A percentile compares a stretch with the other conserved stretches of the same genome.
Evolutionary conservation across 2,888 invertebrate species (phyloP).

Genomic region (Bellardia bayeri): DNA sequence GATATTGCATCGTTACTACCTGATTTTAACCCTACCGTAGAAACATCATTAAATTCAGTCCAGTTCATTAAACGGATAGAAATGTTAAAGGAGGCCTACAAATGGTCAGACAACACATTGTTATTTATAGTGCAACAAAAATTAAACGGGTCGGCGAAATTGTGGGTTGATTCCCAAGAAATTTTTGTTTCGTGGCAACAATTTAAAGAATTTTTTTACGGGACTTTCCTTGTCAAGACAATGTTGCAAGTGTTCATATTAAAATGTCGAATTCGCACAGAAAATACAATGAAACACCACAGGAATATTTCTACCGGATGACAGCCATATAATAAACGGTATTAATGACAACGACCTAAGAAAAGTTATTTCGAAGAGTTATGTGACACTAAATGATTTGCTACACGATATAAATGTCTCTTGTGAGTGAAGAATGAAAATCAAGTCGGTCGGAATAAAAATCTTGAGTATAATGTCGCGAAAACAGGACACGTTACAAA

Average conservation of each 20-base stretch:
- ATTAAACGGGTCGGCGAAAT: conserved; percentile 34
- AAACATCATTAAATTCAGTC: conserved; percentile 42
- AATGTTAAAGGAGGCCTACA: conserved; percentile 54
- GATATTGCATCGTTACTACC: conserved; percentile 51
- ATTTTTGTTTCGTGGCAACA: conserved; percentile 44
- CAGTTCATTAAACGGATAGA: conserved; percentile 58
- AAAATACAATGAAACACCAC: conserved; percentile 28
- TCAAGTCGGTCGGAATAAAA: conserved; percentile 16
- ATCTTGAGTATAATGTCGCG: background rate
- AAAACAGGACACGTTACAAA: background rate
- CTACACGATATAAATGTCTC: conserved; percentile 40
- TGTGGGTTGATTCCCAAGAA: conserved; percentile 51
- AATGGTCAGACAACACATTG: conserved; percentile 61
- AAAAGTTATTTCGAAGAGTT: conserved; percentile 51
- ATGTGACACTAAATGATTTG: conserved; percentile 36
- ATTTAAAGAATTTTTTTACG: conserved; percentile 25
- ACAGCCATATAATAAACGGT: conserved; percentile 50
- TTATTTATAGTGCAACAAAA: conserved; percentile 58
- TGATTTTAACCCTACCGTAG: conserved; percentile 53
- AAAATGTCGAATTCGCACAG: conserved; percentile 41
- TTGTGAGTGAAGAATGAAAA: conserved; percentile 16
- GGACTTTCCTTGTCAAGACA: conserved; percentile 44
- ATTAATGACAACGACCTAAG: conserved; percentile 53
- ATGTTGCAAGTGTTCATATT: conserved; percentile 37
- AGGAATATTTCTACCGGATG: conserved; percentile 56